Evolutionary conservation across 1,140 invertebrate genomes (phyloP).

Genomic region (Temnothorax longispinosus): DNA sequence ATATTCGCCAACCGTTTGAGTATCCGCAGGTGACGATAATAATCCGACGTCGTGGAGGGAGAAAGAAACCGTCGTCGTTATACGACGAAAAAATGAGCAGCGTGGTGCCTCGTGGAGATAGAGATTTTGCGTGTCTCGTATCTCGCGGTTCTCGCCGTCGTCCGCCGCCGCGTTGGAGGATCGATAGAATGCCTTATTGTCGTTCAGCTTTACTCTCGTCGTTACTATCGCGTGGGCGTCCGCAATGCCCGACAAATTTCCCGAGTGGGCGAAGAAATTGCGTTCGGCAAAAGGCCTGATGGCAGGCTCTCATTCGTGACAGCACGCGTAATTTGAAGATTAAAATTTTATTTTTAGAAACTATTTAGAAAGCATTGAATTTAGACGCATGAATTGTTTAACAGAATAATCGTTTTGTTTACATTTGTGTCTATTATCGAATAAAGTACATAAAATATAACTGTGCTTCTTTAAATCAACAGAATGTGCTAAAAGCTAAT

Average conservation of each 20-base stretch:
- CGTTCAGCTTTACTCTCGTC: conserved; percentile 30
- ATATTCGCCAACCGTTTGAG: not conserved
- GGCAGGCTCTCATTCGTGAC: not conserved
- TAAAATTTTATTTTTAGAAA: not conserved
- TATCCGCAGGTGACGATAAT: not conserved
- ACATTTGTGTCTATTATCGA: not conserved
- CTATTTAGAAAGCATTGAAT: not conserved
- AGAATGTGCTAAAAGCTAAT: not conserved
- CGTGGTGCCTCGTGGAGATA: not conserved
- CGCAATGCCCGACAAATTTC: conserved; percentile 42
- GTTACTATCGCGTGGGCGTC: conserved; percentile 31
- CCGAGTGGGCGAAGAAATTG: conserved; percentile 30
- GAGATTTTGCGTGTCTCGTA: conserved; percentile 3
- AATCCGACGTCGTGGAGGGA: not conserved
- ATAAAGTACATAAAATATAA: not conserved
- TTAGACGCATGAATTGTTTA: not conserved
- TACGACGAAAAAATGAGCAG: not conserved
- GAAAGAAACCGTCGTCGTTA: not conserved
- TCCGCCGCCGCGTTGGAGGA: conserved; percentile 13
- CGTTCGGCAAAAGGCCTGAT: not conserved
- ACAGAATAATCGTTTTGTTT: not conserved
- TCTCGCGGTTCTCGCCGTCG: conserved; percentile 14
- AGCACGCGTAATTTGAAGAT: not conserved
- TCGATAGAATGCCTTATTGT: conserved; percentile 48
- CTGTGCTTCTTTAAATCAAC: not conserved